phyloP scores from a whole-genome alignment of 2,888 invertebrate species.

The Tenthredo amoena region DNA sequence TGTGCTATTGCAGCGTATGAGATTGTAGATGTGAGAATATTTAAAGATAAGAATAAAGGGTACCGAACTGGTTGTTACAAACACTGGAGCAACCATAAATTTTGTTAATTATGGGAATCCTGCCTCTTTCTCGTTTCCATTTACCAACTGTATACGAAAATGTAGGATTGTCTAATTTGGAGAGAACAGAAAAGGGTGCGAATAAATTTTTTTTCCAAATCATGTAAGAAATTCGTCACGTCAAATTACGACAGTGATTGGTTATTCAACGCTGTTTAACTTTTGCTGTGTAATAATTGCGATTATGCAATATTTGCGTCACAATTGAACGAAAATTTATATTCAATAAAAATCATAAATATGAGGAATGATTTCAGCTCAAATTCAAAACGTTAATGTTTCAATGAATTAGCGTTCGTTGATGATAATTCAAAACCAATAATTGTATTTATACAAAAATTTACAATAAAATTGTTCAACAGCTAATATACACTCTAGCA shows the following conservation, averaged over 20 bases:
- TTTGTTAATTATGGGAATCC: constrained; percentile 25
- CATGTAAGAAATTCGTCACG: background rate
- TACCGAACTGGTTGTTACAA: constrained; percentile 32
- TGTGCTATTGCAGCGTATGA: background rate
- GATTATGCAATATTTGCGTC: background rate
- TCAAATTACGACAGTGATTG: background rate
- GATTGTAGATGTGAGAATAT: background rate
- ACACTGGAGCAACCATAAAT: constrained; percentile 31
- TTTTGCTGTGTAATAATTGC: background rate
- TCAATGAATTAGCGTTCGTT: background rate
- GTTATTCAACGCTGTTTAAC: constrained; percentile 6
- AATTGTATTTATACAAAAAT: background rate
- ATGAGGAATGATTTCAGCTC: background rate
- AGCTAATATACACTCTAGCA: background rate
- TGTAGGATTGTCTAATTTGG: constrained; percentile 42
- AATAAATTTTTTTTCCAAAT: background rate
- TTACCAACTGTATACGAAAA: constrained; percentile 36
- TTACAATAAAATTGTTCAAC: background rate
- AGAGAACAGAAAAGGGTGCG: background rate
- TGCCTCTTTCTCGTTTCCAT: background rate
- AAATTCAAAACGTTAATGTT: constrained; percentile 7
- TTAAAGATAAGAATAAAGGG: background rate
- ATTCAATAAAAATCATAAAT: background rate
- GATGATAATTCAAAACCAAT: constrained; percentile 20
- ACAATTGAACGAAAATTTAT: background rate